These are phyloP conservation scores for Coptodon bakossiorum DNA, from an alignment of 2,113 vertebrate species.

Conservation along the genomic window DNA sequence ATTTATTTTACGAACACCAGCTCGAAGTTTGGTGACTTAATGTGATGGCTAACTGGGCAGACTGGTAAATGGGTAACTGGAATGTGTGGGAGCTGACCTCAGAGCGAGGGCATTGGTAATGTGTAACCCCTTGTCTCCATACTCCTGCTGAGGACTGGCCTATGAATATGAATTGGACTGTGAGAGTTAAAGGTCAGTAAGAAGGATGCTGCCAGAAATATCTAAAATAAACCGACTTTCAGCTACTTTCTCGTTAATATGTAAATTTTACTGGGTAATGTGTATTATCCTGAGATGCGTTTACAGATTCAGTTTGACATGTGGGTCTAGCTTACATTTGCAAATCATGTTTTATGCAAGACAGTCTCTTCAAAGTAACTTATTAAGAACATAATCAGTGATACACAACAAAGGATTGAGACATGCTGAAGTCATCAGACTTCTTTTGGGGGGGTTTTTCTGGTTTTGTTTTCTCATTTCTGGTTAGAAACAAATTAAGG, in stretches of 20 bases:
- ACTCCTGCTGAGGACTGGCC: conserved; percentile 9
- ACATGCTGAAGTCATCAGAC: not conserved
- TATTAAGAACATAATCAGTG: not conserved
- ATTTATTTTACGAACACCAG: conserved; percentile 6
- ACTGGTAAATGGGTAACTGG: conserved; percentile 53
- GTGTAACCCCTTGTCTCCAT: conserved; percentile 45
- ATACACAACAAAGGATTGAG: not conserved
- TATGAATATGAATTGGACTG: conserved; percentile 47
- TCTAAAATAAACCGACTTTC: not conserved
- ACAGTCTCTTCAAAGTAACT: not conserved
- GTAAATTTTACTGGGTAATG: not conserved
- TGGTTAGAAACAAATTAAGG: not conserved
- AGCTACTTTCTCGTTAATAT: not conserved
- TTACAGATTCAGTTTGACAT: not conserved
- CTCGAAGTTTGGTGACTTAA: not conserved
- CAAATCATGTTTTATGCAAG: not conserved
- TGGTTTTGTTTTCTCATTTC: not conserved
- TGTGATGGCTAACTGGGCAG: conserved; percentile 39
- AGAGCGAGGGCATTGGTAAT: conserved; percentile 27
- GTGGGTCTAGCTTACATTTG: not conserved
- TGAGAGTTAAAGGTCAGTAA: not conserved
- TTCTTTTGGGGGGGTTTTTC: not conserved
- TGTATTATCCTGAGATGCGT: not conserved
- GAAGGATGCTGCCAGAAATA: not conserved
- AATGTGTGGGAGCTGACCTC: conserved; percentile 41